Evolutionary conservation across 2,888 invertebrate genomes (phyloP).

Genomic region (Eustalomyia histrio): DNA sequence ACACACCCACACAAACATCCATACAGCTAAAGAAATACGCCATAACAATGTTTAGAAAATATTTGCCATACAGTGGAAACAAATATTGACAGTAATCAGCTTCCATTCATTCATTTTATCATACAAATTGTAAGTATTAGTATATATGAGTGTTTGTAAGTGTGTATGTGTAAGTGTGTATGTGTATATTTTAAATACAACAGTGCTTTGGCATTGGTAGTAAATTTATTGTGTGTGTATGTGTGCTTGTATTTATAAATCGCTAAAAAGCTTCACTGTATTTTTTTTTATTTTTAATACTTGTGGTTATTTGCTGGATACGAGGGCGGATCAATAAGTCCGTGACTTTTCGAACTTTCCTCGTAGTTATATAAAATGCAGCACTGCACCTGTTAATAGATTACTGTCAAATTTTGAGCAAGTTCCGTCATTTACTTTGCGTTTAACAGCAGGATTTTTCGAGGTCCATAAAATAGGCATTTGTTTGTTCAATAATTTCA

Average conservation of each 20-base stretch:
- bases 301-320: background rate
- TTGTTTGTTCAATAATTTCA: no score
- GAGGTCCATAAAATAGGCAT: no score
- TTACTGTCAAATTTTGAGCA: no score
- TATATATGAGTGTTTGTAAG: background rate
- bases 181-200: background rate
- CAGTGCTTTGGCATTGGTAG: background rate
- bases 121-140: constrained; percentile 9
- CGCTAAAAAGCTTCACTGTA: no score
- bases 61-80: constrained; percentile 69
- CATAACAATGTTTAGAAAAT: constrained; percentile 49
- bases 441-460: no score
- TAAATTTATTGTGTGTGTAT: background rate
- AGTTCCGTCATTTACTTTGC: no score
- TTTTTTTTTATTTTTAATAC: no score
- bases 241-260: background rate
- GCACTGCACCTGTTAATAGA: no score
- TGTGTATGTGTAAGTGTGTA: background rate
- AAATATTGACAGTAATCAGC: constrained; percentile 76
- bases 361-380: no score
- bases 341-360: no score
- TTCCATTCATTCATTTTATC: constrained; percentile 68
- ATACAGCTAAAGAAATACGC: background rate
- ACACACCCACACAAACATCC: constrained; percentile 41
- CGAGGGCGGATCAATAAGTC: no score